These are phyloP conservation scores for Stenodema calcarata DNA, from an alignment of 2,888 invertebrate species.

Conservation along the genomic window DNA sequence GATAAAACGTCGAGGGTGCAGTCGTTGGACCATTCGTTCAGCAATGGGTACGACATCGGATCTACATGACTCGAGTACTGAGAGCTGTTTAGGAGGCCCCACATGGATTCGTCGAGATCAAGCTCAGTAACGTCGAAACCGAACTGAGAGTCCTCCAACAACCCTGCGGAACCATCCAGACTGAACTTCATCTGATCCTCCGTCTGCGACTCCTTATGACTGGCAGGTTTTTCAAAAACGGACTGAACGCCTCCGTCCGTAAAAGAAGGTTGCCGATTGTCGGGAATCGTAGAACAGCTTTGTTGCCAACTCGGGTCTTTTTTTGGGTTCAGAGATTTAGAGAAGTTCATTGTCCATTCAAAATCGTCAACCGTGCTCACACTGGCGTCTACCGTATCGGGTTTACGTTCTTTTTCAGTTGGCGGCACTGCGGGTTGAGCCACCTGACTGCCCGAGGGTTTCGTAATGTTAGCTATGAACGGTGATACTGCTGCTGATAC, in stretches of 20 bases:
- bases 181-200: not conserved
- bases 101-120: not conserved
- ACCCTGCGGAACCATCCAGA: not conserved
- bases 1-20: not conserved
- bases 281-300: not conserved
- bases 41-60: not conserved
- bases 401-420: not conserved
- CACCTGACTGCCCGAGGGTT: not conserved
- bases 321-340: not conserved
- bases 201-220: too few relatives aligned
- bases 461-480: not conserved
- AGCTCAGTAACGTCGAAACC: not conserved
- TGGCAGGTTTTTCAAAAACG: not conserved
- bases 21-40: not conserved
- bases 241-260: not conserved
- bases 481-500: not conserved
- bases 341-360: not conserved
- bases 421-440: not conserved
- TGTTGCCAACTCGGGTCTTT: not conserved
- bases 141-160: not conserved
- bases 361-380: not conserved
- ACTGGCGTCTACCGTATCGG: not conserved
- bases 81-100: not conserved
- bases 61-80: not conserved
- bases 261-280: not conserved